Evolutionary conservation across 2,113 vertebrate species (phyloP), one percentile per base, ranked within the genome.

Genomic region (Narcine bancroftii): DNA sequence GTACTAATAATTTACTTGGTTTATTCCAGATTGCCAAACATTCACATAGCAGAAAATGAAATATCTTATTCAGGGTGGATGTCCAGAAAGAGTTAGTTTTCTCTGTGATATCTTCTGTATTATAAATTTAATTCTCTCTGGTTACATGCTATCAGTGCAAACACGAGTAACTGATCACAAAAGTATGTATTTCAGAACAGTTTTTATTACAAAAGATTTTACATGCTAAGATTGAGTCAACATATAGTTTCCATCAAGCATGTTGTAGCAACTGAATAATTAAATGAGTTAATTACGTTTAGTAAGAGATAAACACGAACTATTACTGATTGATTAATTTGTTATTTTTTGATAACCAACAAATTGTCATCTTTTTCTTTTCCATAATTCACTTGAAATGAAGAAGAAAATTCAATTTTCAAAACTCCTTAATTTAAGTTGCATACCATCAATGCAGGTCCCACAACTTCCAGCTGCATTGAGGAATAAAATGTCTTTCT

Each of bases 301-400:
- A n/a, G 11, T 72, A n/a, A 73, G 33, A n/a, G 71, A n/a, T 73
- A 36, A 9, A 33, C 33, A 73, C 1, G n/a, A 75, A 75, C 72
- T 91, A 69, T 69, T 91, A 69, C 42, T 69, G 36, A 91, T 69
- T 91, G 60, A 69, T 91, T 69, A 91, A 69, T 21, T 33, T 91
- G 63, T 42, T 69, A 42, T 91, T 65, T 91, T 69, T 66, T 69
- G 65, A 9, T 91, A 71, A 69, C 24, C 66, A 36, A 0, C 65
- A 47, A 33, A 69, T 39, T 19, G 6, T 3, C 33, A 87, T n/a
- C 81, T 15, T 87, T 56, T 87, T 87, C 13, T 85, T 85, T 33
- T 50, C 4, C 81, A 85, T 79, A 79, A 79, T 50, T 50, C 50
- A 56, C 81, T 19, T 60, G 50, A 56, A 85, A 17, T 56, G 26